Evolutionary conservation across 2,888 invertebrate species (phyloP), one percentile per base, ranked within the genome.

Genomic region (Drosophila macrospina): DNA sequence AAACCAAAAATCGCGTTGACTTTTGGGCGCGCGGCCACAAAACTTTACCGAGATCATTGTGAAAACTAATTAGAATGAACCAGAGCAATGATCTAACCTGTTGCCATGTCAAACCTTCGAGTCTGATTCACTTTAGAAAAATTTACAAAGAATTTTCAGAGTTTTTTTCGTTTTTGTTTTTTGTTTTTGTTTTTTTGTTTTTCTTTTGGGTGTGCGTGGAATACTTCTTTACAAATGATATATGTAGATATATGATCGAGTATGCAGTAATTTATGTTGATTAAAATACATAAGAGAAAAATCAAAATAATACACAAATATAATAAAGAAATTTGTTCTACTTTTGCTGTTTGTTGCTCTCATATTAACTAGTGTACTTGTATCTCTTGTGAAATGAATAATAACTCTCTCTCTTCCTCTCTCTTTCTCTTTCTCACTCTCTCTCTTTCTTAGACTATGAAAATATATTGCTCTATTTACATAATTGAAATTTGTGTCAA

Each of bases 1-100:
- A 80, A 69, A 70, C 83, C 75, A 80, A 67, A 77, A 85, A 57
- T 79, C 77, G 47, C 65, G 48, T 41, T 67, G 81, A 81, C 54
- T 84, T 74, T 37, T 74, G 76, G 83, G 72, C 79, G 81, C 75
- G 56, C 71, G 81, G 79, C 81, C 85, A 84, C 86, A 90, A 90
- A 89, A 88, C 88, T 90, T 85, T 89, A 90, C 90, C 90, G 91
- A 90, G 90, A 90, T 90, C 91, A 91, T 90, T 85, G 89, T 90
- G 90, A 90, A 90, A 90, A 90, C 90, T 90, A 90, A 90, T 86
- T 86, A 85, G 84, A 88, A 90, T 85, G 84, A 82, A 79, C 72
- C 66, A 42, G 65, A 24, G 70, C 60, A 65, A 32, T 15, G 26
- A 16, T 62, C 13, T 5, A 16, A 7, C 24, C 41, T 16, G 37